These are phyloP conservation scores for Zosterops japonicus DNA, from an alignment of 2,113 vertebrate species.

Conservation along the genomic window DNA sequence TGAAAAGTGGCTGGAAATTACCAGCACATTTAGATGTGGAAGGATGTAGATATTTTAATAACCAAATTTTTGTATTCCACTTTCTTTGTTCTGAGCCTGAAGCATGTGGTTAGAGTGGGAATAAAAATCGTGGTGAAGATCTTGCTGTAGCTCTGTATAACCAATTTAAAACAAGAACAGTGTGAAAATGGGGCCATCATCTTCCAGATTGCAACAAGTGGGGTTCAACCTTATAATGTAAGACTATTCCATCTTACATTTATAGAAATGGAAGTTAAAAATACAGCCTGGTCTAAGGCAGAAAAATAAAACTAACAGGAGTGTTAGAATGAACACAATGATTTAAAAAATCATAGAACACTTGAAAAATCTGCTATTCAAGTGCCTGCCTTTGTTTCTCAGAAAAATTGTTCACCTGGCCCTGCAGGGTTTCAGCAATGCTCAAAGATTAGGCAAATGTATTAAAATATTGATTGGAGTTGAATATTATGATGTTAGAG, in stretches of 20 bases:
- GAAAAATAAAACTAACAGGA: background rate
- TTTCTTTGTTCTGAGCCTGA: constrained; percentile 6
- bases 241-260: background rate
- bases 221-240: background rate
- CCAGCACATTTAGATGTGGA: background rate
- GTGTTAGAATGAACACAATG: background rate
- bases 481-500: background rate
- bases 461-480: background rate
- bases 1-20: background rate
- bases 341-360: background rate
- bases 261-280: background rate
- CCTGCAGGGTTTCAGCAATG: background rate
- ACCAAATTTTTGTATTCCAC: background rate
- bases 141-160: background rate
- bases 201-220: background rate
- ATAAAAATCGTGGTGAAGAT: background rate
- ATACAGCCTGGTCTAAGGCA: background rate
- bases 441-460: background rate
- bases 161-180: constrained; percentile 6
- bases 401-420: background rate
- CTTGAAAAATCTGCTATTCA: background rate
- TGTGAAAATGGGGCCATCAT: background rate
- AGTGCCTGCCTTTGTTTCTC: background rate
- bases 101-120: background rate
- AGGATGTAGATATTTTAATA: background rate